These are phyloP conservation scores for Gambusia holbrooki DNA, from an alignment of 2,113 vertebrate species.

Conservation along the genomic window DNA sequence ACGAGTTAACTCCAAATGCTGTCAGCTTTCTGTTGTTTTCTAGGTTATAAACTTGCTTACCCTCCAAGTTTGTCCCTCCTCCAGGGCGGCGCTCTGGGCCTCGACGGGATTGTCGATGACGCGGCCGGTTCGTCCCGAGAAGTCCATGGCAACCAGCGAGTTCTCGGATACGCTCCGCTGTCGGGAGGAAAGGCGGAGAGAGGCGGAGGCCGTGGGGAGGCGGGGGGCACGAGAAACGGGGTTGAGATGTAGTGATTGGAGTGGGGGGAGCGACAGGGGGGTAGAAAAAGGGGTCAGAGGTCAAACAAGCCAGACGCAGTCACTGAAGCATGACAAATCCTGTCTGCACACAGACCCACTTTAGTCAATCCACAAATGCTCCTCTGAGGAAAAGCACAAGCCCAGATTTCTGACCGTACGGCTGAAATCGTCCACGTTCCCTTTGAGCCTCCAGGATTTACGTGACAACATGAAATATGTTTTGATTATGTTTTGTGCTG, in stretches of 20 bases:
- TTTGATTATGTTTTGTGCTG: not conserved
- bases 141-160: conserved; percentile 98
- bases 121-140: conserved; percentile 94
- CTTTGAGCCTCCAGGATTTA: not conserved
- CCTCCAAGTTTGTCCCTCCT: conserved; percentile 96
- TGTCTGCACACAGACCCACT: conserved; percentile 73
- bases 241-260: conserved; percentile 3
- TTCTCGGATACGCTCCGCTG: conserved; percentile 98
- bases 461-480: not conserved
- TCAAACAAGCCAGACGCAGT: conserved; percentile 76
- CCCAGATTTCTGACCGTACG: conserved; percentile 27
- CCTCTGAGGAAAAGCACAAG: conserved; percentile 40
- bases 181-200: conserved; percentile 17
- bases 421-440: conserved; percentile 9
- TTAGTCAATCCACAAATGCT: conserved; percentile 47
- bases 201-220: conserved; percentile 1
- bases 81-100: conserved; percentile 95
- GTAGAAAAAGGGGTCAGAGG: conserved; percentile 62
- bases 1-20: not conserved
- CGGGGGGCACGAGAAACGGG: conserved; percentile 2
- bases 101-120: conserved; percentile 96
- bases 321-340: conserved; percentile 76
- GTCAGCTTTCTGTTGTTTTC: not conserved
- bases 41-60: conserved; percentile 73
- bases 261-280: conserved; percentile 28